Evolutionary conservation across 1,140 invertebrate species (phyloP).

Genomic region (Drosophila santomea): DNA sequence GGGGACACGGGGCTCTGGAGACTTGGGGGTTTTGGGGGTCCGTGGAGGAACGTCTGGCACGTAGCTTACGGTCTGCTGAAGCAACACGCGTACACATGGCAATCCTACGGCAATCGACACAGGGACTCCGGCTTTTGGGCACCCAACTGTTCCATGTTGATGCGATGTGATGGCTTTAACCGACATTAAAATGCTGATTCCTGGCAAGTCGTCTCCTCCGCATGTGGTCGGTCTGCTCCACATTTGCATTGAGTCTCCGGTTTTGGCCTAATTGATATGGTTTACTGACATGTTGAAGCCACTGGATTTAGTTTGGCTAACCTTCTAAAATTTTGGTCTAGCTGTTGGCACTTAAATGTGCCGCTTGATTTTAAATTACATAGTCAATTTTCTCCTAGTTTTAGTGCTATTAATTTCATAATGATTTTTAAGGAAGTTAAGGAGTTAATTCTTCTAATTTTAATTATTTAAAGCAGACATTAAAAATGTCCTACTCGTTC

Average conservation of each 20-base stretch:
- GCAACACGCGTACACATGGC: slow-evolving; percentile 56
- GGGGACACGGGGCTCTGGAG: not conserved
- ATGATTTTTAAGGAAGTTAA: too few species aligned
- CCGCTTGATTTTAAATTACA: too few species aligned
- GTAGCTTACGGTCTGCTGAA: slow-evolving; percentile 68
- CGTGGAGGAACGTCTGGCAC: slow-evolving; percentile 40
- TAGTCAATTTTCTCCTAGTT: too few species aligned
- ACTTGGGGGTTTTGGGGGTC: not conserved
- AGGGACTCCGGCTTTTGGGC: slow-evolving; percentile 15
- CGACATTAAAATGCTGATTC: slow-evolving; percentile 57
- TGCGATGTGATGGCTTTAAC: slow-evolving; percentile 36
- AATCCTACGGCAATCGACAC: slow-evolving; percentile 30
- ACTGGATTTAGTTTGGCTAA: slow-evolving; percentile 12
- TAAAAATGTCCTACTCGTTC: too few species aligned
- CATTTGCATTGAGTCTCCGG: slow-evolving; percentile 32
- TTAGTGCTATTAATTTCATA: too few species aligned
- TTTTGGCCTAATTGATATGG: slow-evolving; percentile 43
- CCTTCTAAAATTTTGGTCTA: not conserved
- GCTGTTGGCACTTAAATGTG: not conserved
- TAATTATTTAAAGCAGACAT: too few species aligned
- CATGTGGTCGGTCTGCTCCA: slow-evolving; percentile 47
- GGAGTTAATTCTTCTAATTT: too few species aligned
- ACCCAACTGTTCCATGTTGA: slow-evolving; percentile 31
- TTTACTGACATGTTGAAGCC: slow-evolving; percentile 23
- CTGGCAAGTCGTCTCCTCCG: slow-evolving; percentile 12